phyloP scores from a whole-genome alignment of 1,140 invertebrate species.

The Trachymyrmex cornetzi region DNA sequence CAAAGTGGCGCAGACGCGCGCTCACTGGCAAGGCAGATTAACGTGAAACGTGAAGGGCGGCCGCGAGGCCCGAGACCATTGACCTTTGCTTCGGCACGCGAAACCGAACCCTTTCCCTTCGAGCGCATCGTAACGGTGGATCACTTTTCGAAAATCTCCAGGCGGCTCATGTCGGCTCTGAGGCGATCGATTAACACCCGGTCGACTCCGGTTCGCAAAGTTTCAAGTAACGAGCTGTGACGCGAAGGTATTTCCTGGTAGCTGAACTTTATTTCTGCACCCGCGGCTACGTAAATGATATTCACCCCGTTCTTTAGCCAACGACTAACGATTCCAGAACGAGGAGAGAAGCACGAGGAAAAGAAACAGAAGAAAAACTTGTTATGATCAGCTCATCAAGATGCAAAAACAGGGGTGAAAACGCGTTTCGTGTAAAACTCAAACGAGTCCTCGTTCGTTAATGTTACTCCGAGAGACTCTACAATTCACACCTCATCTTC shows the following conservation, averaged over 20 bases:
- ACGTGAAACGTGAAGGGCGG: conserved; percentile 21
- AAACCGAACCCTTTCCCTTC: neutral
- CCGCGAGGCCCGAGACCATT: neutral
- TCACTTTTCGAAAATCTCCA: conserved; percentile 24
- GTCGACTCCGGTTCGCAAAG: conserved; percentile 33
- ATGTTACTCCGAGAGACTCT: neutral
- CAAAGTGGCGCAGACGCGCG: conserved; percentile 25
- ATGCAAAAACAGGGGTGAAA: neutral
- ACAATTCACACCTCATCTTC: neutral
- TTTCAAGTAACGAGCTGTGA: conserved; percentile 38
- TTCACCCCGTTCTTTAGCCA: neutral
- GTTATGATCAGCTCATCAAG: conserved; percentile 30
- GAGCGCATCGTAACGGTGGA: neutral
- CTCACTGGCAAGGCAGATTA: conserved; percentile 28
- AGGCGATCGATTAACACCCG: conserved; percentile 28
- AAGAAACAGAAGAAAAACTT: neutral
- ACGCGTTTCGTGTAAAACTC: neutral
- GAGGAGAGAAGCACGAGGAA: neutral
- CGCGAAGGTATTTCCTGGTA: conserved; percentile 9
- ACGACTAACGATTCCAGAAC: conserved; percentile 3
- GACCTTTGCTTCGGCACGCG: conserved; percentile 38
- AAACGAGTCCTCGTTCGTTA: neutral
- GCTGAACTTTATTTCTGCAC: conserved; percentile 38
- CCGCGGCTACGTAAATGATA: conserved; percentile 23
- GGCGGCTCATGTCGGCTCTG: neutral